Evolutionary conservation across 2,888 invertebrate genomes (phyloP).

Genomic region (Melitaea athalia): DNA sequence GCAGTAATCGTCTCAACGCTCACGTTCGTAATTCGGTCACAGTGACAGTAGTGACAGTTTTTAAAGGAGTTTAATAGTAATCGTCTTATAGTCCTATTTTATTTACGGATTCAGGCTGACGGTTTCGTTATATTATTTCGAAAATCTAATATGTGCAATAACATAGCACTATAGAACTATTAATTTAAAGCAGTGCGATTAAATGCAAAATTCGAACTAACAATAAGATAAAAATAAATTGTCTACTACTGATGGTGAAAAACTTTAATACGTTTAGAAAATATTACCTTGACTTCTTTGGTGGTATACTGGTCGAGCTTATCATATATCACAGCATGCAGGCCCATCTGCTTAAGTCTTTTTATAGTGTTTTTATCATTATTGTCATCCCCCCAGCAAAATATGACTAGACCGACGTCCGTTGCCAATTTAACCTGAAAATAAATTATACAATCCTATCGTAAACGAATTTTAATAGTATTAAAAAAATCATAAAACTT

Average conservation of each 20-base stretch:
- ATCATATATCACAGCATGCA: conserved; percentile 98
- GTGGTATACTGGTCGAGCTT: conserved; percentile 90
- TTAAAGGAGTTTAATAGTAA: background rate
- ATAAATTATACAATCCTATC: background rate
- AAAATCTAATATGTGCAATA: background rate
- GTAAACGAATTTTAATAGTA: too few relatives aligned
- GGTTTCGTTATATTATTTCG: background rate
- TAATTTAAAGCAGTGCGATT: background rate
- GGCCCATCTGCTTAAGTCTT: conserved; percentile 92
- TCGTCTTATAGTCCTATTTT: background rate
- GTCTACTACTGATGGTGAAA: background rate
- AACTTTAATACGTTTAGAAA: too few relatives aligned
- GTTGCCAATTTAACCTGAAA: conserved; percentile 88
- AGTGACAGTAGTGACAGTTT: too few relatives aligned
- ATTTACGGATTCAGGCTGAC: background rate
- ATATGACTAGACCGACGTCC: conserved; percentile 91
- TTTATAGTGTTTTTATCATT: conserved; percentile 93
- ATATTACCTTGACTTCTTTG: conserved; percentile 84
- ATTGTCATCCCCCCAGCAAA: conserved; percentile 99
- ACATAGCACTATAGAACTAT: background rate
- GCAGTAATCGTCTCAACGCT: background rate
- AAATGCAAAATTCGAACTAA: background rate
- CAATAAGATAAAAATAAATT: background rate
- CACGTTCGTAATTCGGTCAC: too few relatives aligned
- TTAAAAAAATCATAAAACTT: too few relatives aligned